Conservation (phyloP, 1,140 invertebrate genomes). For the Contarinia nasturtii region DNA sequence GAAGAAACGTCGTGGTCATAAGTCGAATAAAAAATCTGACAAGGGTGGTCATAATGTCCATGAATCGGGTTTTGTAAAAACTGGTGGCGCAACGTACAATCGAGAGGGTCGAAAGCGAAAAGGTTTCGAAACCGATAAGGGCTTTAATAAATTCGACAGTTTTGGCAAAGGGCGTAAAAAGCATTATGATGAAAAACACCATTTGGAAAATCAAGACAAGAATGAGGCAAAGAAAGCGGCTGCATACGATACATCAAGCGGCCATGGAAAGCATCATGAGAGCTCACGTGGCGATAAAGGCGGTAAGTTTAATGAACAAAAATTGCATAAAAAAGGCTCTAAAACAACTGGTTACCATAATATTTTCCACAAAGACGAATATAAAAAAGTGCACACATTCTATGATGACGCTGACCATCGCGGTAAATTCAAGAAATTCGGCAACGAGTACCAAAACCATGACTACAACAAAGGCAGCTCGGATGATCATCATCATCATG, state of each 20-base stretch:
- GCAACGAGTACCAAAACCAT: slow-evolving; percentile 45
- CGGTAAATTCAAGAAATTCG: slow-evolving; percentile 52
- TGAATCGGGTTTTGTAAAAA: background rate
- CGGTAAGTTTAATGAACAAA: slow-evolving; percentile 21
- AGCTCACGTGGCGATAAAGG: background rate
- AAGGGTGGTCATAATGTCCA: background rate
- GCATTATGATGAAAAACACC: slow-evolving; percentile 1
- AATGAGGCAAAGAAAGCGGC: slow-evolving; percentile 1
- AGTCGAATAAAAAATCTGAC: background rate
- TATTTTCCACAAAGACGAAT: slow-evolving; percentile 62
- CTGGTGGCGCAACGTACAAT: background rate
- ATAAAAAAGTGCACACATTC: slow-evolving; percentile 62
- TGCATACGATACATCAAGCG: background rate
- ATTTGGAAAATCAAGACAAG: background rate
- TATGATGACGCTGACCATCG: slow-evolving; percentile 56
- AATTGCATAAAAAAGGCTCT: slow-evolving; percentile 45
- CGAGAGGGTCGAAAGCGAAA: background rate
- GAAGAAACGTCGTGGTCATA: background rate
- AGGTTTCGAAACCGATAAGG: background rate
- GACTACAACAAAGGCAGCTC: slow-evolving; percentile 48
- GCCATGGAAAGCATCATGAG: background rate
- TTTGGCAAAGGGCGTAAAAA: background rate
- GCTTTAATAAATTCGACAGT: background rate
- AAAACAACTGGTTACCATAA: slow-evolving; percentile 58
- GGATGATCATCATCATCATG: slow-evolving; percentile 52